Percentiles rank a stretch among this genome's conserved stretches.
These are phyloP conservation scores for Orthosia incerta DNA, from an alignment of 2,888 invertebrate species.

Conservation along the genomic window DNA sequence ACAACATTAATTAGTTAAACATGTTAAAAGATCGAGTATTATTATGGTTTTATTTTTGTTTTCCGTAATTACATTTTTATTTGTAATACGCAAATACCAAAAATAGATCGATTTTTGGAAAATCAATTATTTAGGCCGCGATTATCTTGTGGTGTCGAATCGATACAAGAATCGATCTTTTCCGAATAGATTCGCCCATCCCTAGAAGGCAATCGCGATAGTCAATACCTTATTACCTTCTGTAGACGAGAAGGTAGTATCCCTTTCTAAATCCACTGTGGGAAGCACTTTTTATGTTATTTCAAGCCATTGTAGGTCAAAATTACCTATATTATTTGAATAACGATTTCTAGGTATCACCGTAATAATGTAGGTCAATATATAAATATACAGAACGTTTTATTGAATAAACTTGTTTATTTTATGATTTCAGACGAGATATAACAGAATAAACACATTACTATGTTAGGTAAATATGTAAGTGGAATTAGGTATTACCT, in stretches of 20 bases:
- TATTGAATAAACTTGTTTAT: slow-evolving; percentile 12
- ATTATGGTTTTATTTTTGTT: too few relatives aligned
- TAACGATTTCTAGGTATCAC: not conserved
- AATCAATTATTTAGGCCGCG: too few relatives aligned
- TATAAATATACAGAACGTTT: not conserved
- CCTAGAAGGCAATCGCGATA: not conserved
- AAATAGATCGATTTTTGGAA: too few relatives aligned
- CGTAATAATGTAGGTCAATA: slow-evolving; percentile 14
- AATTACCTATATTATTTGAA: slow-evolving; percentile 23
- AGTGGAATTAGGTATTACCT: not conserved
- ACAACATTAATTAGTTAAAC: too few relatives aligned
- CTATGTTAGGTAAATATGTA: not conserved
- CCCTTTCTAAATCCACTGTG: not conserved
- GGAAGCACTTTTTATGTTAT: slow-evolving; percentile 11
- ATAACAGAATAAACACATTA: not conserved
- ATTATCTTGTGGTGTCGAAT: too few relatives aligned
- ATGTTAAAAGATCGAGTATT: too few relatives aligned
- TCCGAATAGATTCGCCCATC: too few relatives aligned
- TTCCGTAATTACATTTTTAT: too few relatives aligned
- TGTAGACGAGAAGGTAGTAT: too few relatives aligned
- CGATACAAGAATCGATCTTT: too few relatives aligned
- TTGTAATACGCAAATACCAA: too few relatives aligned
- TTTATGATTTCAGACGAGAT: slow-evolving; percentile 16
- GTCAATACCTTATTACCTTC: not conserved
- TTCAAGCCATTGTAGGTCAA: slow-evolving; percentile 11